Base-by-base conservation (phyloP, 2,113 vertebrate species). In the Leptosomus discolor region DNA sequence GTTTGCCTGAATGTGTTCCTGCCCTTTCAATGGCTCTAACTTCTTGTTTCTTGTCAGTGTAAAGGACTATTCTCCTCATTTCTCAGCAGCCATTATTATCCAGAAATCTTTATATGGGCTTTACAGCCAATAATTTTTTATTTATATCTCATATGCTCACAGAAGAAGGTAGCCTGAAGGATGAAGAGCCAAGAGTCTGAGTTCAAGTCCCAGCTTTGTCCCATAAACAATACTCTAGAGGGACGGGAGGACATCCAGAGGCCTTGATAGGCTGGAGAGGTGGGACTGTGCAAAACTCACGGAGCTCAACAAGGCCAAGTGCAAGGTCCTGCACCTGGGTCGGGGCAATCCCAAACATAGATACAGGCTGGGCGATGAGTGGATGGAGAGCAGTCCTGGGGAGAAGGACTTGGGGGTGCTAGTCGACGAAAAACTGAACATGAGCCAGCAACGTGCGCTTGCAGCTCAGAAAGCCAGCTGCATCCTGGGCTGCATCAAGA, bases 201-300 rank as follows among this genome's bases (percentile, higher is more conserved):
- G 34, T 46, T 81, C 30, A 77, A 70, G 39, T 58, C 39, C 53
- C 50, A 51, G 27, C 11, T 58, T 32, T 69, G 11, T 51, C 17
- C 63, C 14, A 12, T 46, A 41, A 65, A 48, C 56, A n/a, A 21
- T 11, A 75, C 10, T 46, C 34, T 27, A 34, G 14, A 48, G n/a
- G 23, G 30, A 76, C 57, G 20, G 41, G 12, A 24, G 41, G 23
- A 23, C 26, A 50, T 41, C 20, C 20, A 57, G 51, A 56, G n/a
- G 15, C 27, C 27, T 54, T 36, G 57, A 84, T 34, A 73, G 21
- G 9, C 29, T 75, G 23, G n/a, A n/a, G 15, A 29, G 2, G 4
- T 20, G 48, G 7, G 12, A 10, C 16, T 3, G 0, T 12, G 32
- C n/a, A n/a, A n/a, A n/a, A n/a, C n/a, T n/a, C n/a, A n/a, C n/a